These are phyloP conservation scores for Aphidius ervi DNA, from an alignment of 1,140 invertebrate genomes.

Conservation along the genomic window DNA sequence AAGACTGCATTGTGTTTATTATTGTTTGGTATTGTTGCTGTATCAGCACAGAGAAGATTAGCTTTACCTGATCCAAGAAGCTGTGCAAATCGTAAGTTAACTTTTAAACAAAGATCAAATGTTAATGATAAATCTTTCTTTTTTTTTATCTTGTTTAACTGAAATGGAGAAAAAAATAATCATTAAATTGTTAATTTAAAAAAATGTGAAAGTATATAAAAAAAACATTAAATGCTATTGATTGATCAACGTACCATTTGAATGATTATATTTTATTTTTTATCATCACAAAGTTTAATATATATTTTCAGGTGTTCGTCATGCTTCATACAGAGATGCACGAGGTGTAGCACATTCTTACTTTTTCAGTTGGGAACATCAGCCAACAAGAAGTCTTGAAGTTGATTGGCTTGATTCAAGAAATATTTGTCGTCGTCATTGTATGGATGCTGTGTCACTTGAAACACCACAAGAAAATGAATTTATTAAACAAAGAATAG, in stretches of 20 bases:
- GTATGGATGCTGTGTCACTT: slow-evolving; percentile 87
- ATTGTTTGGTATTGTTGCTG: slow-evolving; percentile 62
- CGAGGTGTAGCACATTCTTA: slow-evolving; percentile 82
- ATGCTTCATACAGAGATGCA: slow-evolving; percentile 80
- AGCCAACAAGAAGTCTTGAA: slow-evolving; percentile 76
- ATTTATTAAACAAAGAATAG: slow-evolving; percentile 81
- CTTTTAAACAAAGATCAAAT: neutral
- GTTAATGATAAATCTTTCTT: neutral
- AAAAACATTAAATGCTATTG: no score
- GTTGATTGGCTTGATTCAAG: slow-evolving; percentile 87
- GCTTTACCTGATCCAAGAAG: slow-evolving; percentile 83
- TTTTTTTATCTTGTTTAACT: neutral
- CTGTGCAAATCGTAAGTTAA: slow-evolving; percentile 77
- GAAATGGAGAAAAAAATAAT: neutral
- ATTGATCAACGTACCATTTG: no score
- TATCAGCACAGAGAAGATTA: slow-evolving; percentile 74
- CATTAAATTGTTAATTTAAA: neutral
- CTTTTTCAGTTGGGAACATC: slow-evolving; percentile 92
- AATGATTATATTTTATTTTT: no score
- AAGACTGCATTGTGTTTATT: slow-evolving; percentile 55
- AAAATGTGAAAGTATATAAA: no score
- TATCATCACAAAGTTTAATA: no score
- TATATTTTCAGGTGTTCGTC: slow-evolving; percentile 67
- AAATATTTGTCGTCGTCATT: slow-evolving; percentile 87
- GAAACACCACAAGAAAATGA: slow-evolving; percentile 89